phyloP scores from a whole-genome alignment of 2,113 vertebrate genomes.

The Genyomyrus donnyi region DNA sequence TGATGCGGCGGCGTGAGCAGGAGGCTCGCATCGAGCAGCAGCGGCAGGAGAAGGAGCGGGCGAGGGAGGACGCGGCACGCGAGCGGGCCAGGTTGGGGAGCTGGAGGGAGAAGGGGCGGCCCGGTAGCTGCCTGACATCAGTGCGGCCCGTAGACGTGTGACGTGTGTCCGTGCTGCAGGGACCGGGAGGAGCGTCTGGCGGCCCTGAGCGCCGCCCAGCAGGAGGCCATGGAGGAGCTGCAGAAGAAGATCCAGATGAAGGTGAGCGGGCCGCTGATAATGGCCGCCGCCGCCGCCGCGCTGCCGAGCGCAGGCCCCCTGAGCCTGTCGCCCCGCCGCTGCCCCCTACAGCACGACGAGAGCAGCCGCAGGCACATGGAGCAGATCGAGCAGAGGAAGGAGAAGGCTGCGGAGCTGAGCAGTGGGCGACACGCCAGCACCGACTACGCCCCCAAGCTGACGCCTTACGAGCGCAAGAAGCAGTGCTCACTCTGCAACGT shows the following conservation, averaged over 20 bases:
- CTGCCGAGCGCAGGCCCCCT: neutral
- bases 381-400: conserved; percentile 96
- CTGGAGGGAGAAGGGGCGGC: neutral
- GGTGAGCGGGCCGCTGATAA: conserved; percentile 46
- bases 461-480: conserved; percentile 91
- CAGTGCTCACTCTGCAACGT: conserved; percentile 86
- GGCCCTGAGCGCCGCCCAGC: conserved; percentile 91
- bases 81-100: conserved; percentile 81
- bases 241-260: conserved; percentile 99
- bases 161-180: conserved; percentile 47
- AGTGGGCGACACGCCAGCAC: conserved; percentile 93
- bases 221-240: conserved; percentile 95
- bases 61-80: conserved; percentile 87
- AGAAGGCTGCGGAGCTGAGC: conserved; percentile 93
- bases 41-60: conserved; percentile 89
- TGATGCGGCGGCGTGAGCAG: conserved; percentile 83
- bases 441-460: conserved; percentile 95
- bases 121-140: neutral
- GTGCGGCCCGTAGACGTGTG: neutral
- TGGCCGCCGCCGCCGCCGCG: neutral
- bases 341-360: conserved; percentile 78
- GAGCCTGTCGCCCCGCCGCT: neutral
- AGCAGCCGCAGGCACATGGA: conserved; percentile 97
- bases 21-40: conserved; percentile 94
- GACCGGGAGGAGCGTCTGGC: conserved; percentile 91